These are phyloP conservation scores for Cartodere bifasciata DNA, from an alignment of 2,888 invertebrate species.

Conservation along the genomic window DNA sequence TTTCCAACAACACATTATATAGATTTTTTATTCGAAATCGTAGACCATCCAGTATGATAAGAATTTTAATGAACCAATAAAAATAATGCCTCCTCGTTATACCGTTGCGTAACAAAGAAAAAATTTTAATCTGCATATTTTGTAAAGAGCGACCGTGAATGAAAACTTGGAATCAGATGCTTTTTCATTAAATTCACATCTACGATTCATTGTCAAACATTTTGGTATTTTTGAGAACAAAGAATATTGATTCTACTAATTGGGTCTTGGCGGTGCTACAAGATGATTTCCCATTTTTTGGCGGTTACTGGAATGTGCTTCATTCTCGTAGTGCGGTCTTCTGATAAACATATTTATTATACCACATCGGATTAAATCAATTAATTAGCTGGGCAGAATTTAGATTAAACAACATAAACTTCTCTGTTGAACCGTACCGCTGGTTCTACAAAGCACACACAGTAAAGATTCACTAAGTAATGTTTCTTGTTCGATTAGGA, in stretches of 20 bases:
- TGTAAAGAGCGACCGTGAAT: not conserved
- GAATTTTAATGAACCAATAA: conserved; percentile 20
- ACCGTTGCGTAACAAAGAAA: conserved; percentile 5
- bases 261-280: conserved; percentile 15
- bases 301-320: conserved; percentile 8
- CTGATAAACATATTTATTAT: conserved; percentile 11
- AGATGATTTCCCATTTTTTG: conserved; percentile 6
- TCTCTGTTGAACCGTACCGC: too few species aligned
- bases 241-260: conserved; percentile 26
- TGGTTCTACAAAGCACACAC: too few species aligned
- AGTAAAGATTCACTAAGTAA: too few species aligned
- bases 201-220: too few species aligned
- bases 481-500: too few species aligned
- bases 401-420: too few species aligned
- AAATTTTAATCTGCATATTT: conserved; percentile 1
- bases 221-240: conserved; percentile 20
- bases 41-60: conserved; percentile 1
- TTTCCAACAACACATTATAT: conserved; percentile 1
- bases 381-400: conserved; percentile 7
- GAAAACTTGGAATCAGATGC: too few species aligned
- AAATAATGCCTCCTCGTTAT: conserved; percentile 8
- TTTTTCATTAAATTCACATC: too few species aligned
- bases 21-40: conserved; percentile 1
- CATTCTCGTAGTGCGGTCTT: conserved; percentile 1
- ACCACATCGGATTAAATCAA: conserved; percentile 7